phyloP scores from a whole-genome alignment of 2,797 vertebrate genomes.

The Enteromius paludinosus region DNA sequence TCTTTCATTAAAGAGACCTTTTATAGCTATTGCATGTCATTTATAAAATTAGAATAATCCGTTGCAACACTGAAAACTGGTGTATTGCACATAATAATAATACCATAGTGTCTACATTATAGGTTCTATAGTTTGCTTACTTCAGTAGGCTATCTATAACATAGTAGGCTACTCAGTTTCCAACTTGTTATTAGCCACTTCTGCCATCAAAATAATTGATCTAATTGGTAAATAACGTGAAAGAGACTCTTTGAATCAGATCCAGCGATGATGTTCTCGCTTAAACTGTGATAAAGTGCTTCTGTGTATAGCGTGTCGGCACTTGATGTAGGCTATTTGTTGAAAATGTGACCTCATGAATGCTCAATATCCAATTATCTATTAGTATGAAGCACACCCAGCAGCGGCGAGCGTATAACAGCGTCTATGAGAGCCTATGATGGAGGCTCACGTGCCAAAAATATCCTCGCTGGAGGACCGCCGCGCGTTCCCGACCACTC shows the following conservation, averaged over 20 bases:
- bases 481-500: conserved; percentile 44
- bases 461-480: conserved; percentile 32
- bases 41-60: not conserved
- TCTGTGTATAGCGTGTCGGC: not conserved
- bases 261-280: not conserved
- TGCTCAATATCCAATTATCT: not conserved
- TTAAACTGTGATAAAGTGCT: not conserved
- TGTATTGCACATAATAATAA: too few relatives aligned
- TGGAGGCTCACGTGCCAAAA: conserved; percentile 17
- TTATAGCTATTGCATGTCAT: not conserved
- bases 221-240: not conserved
- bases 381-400: not conserved
- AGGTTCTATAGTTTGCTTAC: not conserved
- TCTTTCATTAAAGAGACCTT: not conserved
- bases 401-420: not conserved
- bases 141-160: not conserved
- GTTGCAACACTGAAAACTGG: not conserved
- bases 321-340: not conserved
- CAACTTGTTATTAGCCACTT: not conserved
- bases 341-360: not conserved
- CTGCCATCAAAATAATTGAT: not conserved
- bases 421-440: not conserved
- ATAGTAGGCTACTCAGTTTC: not conserved
- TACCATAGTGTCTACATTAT: not conserved
- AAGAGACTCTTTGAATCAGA: not conserved